phyloP scores from a whole-genome alignment of 1,140 invertebrate species.

The Scaptomyza montana region DNA sequence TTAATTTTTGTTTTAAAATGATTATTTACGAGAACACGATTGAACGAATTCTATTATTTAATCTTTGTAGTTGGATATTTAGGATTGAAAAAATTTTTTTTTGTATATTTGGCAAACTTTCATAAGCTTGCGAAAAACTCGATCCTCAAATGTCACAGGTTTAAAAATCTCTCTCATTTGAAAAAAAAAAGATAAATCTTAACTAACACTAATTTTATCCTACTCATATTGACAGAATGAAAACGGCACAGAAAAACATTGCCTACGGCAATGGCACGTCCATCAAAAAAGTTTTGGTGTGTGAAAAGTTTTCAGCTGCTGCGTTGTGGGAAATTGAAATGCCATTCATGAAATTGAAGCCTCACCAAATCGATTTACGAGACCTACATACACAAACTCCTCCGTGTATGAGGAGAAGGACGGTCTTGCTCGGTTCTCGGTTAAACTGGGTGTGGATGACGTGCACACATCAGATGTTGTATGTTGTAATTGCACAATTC shows the following conservation, averaged over 20 bases:
- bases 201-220: too few species aligned
- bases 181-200: too few species aligned
- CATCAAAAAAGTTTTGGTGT: slow-evolving; percentile 9
- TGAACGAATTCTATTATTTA: too few species aligned
- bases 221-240: too few species aligned
- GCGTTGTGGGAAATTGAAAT: slow-evolving; percentile 40
- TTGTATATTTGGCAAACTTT: too few species aligned
- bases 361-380: slow-evolving; percentile 26
- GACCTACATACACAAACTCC: neutral
- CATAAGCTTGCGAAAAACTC: too few species aligned
- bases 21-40: too few species aligned
- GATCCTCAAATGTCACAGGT: too few species aligned
- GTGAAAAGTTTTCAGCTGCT: neutral
- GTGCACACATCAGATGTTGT: neutral
- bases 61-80: too few species aligned
- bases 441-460: slow-evolving; percentile 24
- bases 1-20: too few species aligned
- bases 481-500: slow-evolving; percentile 32
- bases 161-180: too few species aligned
- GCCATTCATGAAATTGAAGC: slow-evolving; percentile 46
- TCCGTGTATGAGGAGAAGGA: neutral
- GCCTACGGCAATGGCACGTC: neutral
- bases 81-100: too few species aligned
- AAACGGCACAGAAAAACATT: neutral
- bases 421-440: neutral